Evolutionary conservation across 2,797 vertebrate genomes (phyloP).

Genomic region (Melopsittacus undulatus): DNA sequence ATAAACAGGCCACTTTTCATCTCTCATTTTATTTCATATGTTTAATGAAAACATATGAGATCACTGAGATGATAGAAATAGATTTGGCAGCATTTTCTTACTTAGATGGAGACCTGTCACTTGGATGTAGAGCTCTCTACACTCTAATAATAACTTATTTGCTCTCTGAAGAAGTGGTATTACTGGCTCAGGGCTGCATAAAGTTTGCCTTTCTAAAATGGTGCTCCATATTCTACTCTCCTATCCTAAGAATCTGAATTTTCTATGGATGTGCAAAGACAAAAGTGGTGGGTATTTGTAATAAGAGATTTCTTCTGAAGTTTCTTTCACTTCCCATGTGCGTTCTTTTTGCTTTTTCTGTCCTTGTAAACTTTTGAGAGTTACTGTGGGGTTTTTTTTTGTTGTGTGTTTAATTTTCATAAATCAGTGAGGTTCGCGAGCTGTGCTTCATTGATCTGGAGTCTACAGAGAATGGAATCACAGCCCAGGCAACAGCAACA

Average conservation of each 20-base stretch:
- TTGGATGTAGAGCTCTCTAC: slow-evolving; percentile 62
- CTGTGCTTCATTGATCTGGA: neutral
- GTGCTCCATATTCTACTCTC: neutral
- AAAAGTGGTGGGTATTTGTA: neutral
- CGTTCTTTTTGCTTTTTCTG: neutral
- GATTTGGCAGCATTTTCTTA: slow-evolving; percentile 61
- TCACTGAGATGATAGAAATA: slow-evolving; percentile 49
- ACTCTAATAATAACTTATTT: slow-evolving; percentile 56
- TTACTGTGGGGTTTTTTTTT: neutral
- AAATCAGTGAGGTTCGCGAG: neutral
- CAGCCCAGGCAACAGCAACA: neutral
- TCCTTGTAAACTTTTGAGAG: neutral
- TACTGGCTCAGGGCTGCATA: slow-evolving; percentile 22
- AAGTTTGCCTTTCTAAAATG: slow-evolving; percentile 48
- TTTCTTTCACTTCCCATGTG: neutral
- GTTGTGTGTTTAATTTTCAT: neutral
- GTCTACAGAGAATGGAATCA: neutral
- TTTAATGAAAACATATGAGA: slow-evolving; percentile 70
- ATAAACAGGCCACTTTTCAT: slow-evolving; percentile 34
- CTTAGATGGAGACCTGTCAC: slow-evolving; percentile 56
- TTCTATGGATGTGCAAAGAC: neutral
- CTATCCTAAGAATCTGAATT: neutral
- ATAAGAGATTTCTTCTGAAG: neutral
- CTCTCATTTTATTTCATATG: slow-evolving; percentile 54
- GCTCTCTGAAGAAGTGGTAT: slow-evolving; percentile 42